Evolutionary conservation across 2,888 invertebrate genomes (phyloP).

Genomic region (Callosobruchus maculatus): DNA sequence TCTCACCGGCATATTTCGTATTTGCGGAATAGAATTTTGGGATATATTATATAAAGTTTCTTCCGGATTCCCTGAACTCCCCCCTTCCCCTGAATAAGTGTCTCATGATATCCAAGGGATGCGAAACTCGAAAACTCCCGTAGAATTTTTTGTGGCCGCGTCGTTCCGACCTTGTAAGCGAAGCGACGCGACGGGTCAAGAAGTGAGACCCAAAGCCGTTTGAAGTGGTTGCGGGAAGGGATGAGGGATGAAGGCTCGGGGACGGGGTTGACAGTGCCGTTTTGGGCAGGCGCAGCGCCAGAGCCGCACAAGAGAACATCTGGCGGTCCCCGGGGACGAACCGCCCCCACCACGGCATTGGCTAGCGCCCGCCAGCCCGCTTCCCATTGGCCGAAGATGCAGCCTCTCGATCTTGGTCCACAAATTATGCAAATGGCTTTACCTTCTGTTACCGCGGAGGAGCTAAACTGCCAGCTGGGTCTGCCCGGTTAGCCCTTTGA

Average conservation of each 20-base stretch:
- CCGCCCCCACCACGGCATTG: constrained; percentile 24
- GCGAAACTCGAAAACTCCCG: too few species aligned
- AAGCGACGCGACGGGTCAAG: neutral
- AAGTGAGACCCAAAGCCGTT: neutral
- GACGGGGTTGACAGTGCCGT: neutral
- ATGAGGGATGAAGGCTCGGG: constrained; percentile 34
- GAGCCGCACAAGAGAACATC: neutral
- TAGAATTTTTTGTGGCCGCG: too few species aligned
- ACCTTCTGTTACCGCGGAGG: constrained; percentile 5
- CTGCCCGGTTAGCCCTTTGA: constrained; percentile 26
- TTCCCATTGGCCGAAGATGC: constrained; percentile 23
- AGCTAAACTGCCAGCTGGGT: constrained; percentile 27
- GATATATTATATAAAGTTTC: too few species aligned
- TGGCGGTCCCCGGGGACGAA: constrained; percentile 13
- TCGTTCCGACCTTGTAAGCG: too few species aligned
- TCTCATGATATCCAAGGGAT: too few species aligned
- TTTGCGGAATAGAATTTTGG: too few species aligned
- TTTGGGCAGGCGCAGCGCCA: neutral
- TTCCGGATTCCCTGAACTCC: too few species aligned
- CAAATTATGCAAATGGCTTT: constrained; percentile 45
- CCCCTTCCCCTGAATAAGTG: too few species aligned
- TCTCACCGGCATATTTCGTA: too few species aligned
- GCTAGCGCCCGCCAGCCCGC: constrained; percentile 18
- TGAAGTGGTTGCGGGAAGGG: constrained; percentile 4
- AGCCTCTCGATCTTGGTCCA: constrained; percentile 30